Evolutionary conservation across 2,888 invertebrate species (phyloP).

Genomic region (Hirtodrosophila confusa): DNA sequence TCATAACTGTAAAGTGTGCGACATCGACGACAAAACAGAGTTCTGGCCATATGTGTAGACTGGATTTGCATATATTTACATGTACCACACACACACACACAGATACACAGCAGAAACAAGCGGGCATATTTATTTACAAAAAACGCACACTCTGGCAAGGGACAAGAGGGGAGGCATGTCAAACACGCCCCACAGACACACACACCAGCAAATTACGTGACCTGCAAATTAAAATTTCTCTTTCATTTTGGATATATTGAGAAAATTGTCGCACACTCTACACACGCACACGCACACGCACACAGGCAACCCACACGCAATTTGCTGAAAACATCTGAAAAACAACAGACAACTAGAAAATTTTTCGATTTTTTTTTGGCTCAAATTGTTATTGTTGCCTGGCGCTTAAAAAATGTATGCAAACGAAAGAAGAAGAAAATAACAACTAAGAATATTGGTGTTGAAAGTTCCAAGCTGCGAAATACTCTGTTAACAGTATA

Average conservation of each 20-base stretch:
- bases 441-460: neutral
- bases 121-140: slow-evolving; percentile 56
- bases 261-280: slow-evolving; percentile 74
- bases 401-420: slow-evolving; percentile 6
- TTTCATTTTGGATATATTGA: slow-evolving; percentile 68
- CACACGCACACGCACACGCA: slow-evolving; percentile 11
- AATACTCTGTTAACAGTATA: too few species aligned
- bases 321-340: slow-evolving; percentile 52
- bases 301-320: slow-evolving; percentile 21
- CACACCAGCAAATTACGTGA: slow-evolving; percentile 75
- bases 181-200: slow-evolving; percentile 48
- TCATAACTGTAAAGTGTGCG: slow-evolving; percentile 76
- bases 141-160: slow-evolving; percentile 14
- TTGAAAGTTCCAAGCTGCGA: too few species aligned
- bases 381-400: slow-evolving; percentile 14
- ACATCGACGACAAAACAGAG: slow-evolving; percentile 62
- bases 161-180: slow-evolving; percentile 19
- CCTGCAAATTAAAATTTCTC: slow-evolving; percentile 78
- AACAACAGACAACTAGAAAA: slow-evolving; percentile 38
- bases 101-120: slow-evolving; percentile 22
- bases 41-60: slow-evolving; percentile 72
- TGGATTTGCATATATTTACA: slow-evolving; percentile 78
- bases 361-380: slow-evolving; percentile 27
- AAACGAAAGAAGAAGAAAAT: neutral
- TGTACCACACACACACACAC: slow-evolving; percentile 33